Evolutionary conservation across 2,113 vertebrate genomes (phyloP).

Genomic region (Cynopterus brachyotis): DNA sequence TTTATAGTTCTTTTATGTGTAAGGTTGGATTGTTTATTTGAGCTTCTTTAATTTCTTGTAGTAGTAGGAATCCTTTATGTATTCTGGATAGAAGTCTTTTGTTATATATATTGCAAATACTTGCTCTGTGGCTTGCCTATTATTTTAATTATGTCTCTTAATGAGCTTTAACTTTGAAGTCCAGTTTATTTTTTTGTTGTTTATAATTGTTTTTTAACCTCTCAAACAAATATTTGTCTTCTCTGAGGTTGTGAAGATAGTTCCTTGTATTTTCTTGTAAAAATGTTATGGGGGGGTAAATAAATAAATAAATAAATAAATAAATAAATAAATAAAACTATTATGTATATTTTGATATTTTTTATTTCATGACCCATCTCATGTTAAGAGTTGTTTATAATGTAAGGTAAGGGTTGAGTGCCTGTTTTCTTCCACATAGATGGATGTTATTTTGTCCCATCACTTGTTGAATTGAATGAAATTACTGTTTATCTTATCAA

Average conservation of each 20-base stretch:
- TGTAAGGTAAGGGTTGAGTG: neutral
- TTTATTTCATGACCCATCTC: neutral
- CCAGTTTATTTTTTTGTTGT: neutral
- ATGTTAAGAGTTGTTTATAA: neutral
- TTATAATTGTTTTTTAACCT: constrained; percentile 23
- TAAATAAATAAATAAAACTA: neutral
- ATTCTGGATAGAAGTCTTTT: neutral
- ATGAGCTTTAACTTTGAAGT: neutral
- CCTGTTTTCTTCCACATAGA: neutral
- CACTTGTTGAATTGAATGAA: neutral
- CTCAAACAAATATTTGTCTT: neutral
- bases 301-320: neutral
- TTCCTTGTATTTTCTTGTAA: constrained; percentile 14
- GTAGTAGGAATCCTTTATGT: neutral
- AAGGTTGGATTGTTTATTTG: no score
- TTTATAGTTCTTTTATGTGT: no score
- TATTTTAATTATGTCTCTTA: neutral
- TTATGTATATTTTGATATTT: neutral
- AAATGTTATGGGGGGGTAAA: neutral
- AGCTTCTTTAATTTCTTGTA: neutral
- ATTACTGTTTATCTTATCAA: neutral
- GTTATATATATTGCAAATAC: neutral
- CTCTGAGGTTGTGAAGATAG: neutral
- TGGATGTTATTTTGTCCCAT: neutral
- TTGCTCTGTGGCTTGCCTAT: neutral